Evolutionary conservation across 2,113 vertebrate species (phyloP), one percentile per base, ranked within the genome.

Genomic region (Entomyzon cyanotis): DNA sequence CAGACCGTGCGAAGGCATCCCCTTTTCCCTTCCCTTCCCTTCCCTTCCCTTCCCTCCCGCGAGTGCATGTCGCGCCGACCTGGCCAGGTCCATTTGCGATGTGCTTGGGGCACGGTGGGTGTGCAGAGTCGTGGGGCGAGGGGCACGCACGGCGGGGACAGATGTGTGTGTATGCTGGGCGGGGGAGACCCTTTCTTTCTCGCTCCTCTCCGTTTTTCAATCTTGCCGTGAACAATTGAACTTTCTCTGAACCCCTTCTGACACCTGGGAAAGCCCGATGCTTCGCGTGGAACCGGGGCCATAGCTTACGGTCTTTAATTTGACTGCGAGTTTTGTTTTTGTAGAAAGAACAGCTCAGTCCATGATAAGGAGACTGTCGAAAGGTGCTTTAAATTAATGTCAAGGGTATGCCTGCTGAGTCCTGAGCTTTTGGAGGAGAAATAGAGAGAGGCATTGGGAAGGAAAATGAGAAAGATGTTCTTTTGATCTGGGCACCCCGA

Each of bases 1-100:
- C 96, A 91, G 97, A 93, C 93, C 85, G 91, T 75, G 91, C 69
- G 84, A 87, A 90, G 74, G 94, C 95, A 91, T 60, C 64, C 90
- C 60, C 21, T 62, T 22, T 63, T 42, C 30, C 80, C 46, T 23
- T 42, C 44, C 60, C 31, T 63, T 42, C 30, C 80, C 46, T 23
- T 42, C 44, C 60, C 31, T 47, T 24, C 52, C 71, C 67, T 27
- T 27, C 79, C 94, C 77, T 42, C 21, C 69, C 77, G 78, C 84
- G 68, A 10, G 64, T 94, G 96, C 89, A 94, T 93, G 91, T 68
- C 49, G 84, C 76, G 69, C 87, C 79, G 77, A 64, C 52, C 91
- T 69, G 35, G 62, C 83, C 73, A 69, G 85, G 83, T 93, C 92
- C 96, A 91, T 91, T 58, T 52, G 12, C 25, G 49, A 81, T 59